Conservation (phyloP, 2,888 invertebrate genomes). For the Dryococelus australis region DNA sequence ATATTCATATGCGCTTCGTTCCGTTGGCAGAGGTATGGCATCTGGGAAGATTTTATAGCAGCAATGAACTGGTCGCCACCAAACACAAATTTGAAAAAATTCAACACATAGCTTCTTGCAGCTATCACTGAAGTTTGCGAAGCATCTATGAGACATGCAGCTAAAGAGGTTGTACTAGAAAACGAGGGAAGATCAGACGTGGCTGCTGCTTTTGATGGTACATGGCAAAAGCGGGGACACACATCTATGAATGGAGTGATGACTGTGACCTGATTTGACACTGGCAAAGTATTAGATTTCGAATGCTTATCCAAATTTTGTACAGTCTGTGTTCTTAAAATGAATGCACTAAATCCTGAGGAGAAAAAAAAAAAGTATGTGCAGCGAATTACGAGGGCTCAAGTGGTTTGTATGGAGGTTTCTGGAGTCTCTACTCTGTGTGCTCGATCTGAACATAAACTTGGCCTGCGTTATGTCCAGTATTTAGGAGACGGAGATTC, state of each 20-base stretch:
- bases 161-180: neutral
- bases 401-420: conserved; percentile 12
- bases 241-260: conserved; percentile 19
- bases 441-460: neutral
- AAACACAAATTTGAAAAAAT: neutral
- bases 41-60: neutral
- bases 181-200: neutral
- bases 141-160: neutral
- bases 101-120: neutral
- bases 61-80: neutral
- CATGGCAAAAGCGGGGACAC: neutral
- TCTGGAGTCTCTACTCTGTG: neutral
- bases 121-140: neutral
- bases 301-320: conserved; percentile 17
- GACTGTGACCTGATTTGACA: neutral
- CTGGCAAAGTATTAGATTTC: conserved; percentile 7
- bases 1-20: neutral
- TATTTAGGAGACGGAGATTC: conserved; percentile 24
- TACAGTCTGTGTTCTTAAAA: neutral
- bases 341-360: neutral
- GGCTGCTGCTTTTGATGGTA: conserved; percentile 26
- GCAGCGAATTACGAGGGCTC: neutral
- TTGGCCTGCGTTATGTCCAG: neutral
- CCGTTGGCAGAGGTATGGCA: neutral
- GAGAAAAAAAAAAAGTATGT: neutral